Conservation (phyloP, 2,113 vertebrate genomes). For the Stegostoma tigrinum region DNA sequence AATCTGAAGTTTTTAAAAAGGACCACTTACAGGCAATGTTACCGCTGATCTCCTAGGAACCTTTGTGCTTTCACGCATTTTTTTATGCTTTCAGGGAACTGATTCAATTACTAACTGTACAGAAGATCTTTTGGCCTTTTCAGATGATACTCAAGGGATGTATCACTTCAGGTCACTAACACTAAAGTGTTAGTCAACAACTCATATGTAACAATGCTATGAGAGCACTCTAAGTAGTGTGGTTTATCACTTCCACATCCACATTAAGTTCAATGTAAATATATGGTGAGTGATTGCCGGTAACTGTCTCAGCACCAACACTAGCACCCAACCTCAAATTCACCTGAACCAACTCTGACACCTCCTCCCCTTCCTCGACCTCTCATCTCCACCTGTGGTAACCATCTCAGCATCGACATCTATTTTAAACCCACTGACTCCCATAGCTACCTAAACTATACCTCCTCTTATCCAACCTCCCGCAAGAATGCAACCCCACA, state of each 20-base stretch:
- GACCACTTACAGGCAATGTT: not conserved
- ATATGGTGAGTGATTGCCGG: not conserved
- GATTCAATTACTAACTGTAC: conserved; percentile 2
- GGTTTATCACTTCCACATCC: not conserved
- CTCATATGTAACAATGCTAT: not conserved
- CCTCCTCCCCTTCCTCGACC: too few species aligned
- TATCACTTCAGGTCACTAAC: conserved; percentile 28
- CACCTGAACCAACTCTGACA: too few species aligned
- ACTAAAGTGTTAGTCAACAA: conserved; percentile 28
- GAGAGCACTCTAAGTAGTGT: not conserved
- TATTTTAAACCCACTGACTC: too few species aligned
- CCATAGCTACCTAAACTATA: too few species aligned
- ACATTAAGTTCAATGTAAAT: conserved; percentile 20
- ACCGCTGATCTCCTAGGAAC: conserved; percentile 11
- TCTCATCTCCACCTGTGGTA: too few species aligned
- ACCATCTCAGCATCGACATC: too few species aligned
- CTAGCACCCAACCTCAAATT: too few species aligned
- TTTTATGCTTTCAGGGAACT: conserved; percentile 16
- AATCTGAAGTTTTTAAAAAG: not conserved
- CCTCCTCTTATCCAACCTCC: too few species aligned
- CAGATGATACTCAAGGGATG: conserved; percentile 15
- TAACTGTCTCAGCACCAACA: too few species aligned
- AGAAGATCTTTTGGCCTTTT: conserved; percentile 19
- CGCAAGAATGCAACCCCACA: too few species aligned
- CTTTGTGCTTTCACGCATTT: conserved; percentile 24